Evolutionary conservation across 2,888 invertebrate species (phyloP).

Genomic region (Rhodophaea formosa): DNA sequence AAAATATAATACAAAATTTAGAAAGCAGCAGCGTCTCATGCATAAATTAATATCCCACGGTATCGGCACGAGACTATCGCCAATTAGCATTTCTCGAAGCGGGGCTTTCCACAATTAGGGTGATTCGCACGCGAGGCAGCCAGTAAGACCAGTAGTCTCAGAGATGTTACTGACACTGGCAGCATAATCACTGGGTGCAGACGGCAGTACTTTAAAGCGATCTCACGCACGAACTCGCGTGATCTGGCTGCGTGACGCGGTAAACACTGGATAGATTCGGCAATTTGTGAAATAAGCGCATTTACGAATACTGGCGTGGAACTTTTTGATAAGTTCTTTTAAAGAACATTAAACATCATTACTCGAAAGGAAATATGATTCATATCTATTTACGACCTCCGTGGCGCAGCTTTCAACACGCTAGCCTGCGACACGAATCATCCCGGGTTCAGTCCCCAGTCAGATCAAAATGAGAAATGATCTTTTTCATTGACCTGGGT

Average conservation of each 20-base stretch:
- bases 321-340: background rate
- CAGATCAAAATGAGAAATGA: no score
- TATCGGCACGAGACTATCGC: constrained; percentile 42
- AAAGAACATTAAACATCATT: background rate
- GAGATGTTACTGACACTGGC: constrained; percentile 45
- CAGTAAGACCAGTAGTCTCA: constrained; percentile 70
- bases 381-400: background rate
- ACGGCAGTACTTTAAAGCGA: constrained; percentile 22
- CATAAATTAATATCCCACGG: constrained; percentile 29
- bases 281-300: constrained; percentile 8
- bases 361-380: background rate
- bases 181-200: constrained; percentile 59
- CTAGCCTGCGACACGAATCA: no score
- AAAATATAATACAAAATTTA: constrained; percentile 17
- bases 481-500: no score
- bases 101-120: constrained; percentile 69
- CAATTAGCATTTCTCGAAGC: constrained; percentile 69
- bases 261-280: constrained; percentile 31
- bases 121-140: constrained; percentile 64
- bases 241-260: constrained; percentile 38
- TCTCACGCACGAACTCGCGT: constrained; percentile 54
- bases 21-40: constrained; percentile 19
- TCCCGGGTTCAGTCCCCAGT: no score
- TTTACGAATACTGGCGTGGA: background rate
- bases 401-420: no score